Conservation (phyloP, 1,140 invertebrate species). For the Drosophila lacertosa region DNA sequence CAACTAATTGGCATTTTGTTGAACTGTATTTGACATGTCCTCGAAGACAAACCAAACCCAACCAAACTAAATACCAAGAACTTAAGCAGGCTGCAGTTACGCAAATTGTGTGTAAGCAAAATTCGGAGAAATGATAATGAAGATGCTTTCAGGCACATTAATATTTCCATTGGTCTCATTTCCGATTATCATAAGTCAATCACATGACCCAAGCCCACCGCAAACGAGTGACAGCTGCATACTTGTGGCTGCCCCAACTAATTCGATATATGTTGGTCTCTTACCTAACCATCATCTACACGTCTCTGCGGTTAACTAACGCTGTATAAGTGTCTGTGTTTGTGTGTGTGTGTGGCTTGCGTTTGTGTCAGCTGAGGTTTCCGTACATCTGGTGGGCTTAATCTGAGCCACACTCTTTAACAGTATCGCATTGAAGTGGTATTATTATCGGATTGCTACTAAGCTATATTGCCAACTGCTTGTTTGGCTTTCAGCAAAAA, state of each 20-base stretch:
- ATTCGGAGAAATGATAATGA: constrained; percentile 21
- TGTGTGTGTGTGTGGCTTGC: background rate
- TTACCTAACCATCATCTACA: constrained; percentile 33
- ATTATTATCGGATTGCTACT: constrained; percentile 24
- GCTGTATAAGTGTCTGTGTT: constrained; percentile 4
- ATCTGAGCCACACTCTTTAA: constrained; percentile 4
- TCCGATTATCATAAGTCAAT: constrained; percentile 62
- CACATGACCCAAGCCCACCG: constrained; percentile 46
- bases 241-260: constrained; percentile 49
- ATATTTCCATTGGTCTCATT: constrained; percentile 14
- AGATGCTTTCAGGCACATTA: constrained; percentile 3
- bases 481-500: background rate
- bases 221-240: constrained; percentile 52
- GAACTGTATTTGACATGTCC: constrained; percentile 26
- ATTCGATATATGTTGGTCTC: constrained; percentile 1
- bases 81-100: background rate
- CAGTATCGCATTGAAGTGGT: constrained; percentile 18
- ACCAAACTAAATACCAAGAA: constrained; percentile 7
- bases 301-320: constrained; percentile 48
- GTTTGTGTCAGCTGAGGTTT: constrained; percentile 10
- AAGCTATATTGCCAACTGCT: background rate
- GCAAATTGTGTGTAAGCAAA: constrained; percentile 5
- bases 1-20: constrained; percentile 6
- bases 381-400: background rate
- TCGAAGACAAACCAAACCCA: background rate